Percentiles rank a stretch among this genome's conserved stretches.
These are phyloP conservation scores for Drosophila nr. perissopoda DNA, from an alignment of 2,888 invertebrate genomes.

Conservation along the genomic window DNA sequence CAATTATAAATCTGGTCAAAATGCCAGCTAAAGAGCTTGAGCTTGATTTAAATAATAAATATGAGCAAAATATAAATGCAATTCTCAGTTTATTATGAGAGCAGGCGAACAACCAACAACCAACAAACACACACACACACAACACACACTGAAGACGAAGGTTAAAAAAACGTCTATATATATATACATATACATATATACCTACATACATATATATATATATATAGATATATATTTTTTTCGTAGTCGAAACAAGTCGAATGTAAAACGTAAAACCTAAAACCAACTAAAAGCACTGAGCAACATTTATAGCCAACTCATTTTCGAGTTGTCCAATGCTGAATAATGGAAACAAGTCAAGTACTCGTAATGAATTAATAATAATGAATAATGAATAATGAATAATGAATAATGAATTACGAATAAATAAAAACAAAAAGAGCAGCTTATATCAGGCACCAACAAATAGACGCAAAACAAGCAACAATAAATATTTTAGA, in stretches of 20 bases:
- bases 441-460: conserved; percentile 73
- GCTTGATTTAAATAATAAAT: conserved; percentile 35
- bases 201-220: conserved; percentile 28
- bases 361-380: conserved; percentile 34
- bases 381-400: conserved; percentile 44
- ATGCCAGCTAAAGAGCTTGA: conserved; percentile 54
- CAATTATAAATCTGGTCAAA: conserved; percentile 25
- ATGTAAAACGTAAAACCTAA: conserved; percentile 44
- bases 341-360: conserved; percentile 62
- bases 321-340: conserved; percentile 74
- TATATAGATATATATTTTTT: conserved; percentile 40
- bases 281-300: conserved; percentile 63
- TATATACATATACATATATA: conserved; percentile 28
- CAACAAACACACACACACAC: background rate
- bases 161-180: conserved; percentile 51
- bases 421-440: conserved; percentile 41
- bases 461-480: conserved; percentile 43
- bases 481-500: conserved; percentile 67
- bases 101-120: conserved; percentile 20
- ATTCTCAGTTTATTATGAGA: conserved; percentile 18
- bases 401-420: conserved; percentile 23
- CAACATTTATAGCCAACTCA: conserved; percentile 63
- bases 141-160: conserved; percentile 39
- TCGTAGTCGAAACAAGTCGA: conserved; percentile 50
- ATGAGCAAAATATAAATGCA: conserved; percentile 16